Evolutionary conservation across 1,140 invertebrate species (phyloP), one percentile per base, ranked within the genome.

Genomic region (Steinernema khuongi): DNA sequence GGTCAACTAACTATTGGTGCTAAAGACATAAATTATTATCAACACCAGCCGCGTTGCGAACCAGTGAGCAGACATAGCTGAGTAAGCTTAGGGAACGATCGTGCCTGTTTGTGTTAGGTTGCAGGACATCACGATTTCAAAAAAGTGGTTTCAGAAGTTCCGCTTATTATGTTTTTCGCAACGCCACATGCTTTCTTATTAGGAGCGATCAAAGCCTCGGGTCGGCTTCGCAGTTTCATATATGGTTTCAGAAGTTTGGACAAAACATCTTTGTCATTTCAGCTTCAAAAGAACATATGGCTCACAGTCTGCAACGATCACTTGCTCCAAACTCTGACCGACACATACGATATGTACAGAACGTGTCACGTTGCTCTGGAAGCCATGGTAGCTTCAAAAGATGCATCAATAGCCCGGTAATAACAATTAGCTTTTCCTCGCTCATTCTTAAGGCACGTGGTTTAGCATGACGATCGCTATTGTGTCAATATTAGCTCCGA

Each of bases 391-490:
- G 28, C 68, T n/a, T 72, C 68, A 32, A 43, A 68, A 22, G 78
- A 79, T 44, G 22, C 78, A 11, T 70, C 66, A 33, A 74, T 77
- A 33, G 72, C 77, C 32, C 70, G 74, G 74, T 74, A 18, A 76
- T 22, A 41, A 41, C 71, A 19, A 22, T 36, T 1, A 0, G 7
- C n/a, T 70, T 43, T 36, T 28, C 14, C 11, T 17, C 41, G 30
- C 76, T 26, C 60, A 36, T n/a, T 50, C 30, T 30, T 26, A 67
- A 29, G 18, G 28, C 81, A 77, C 80, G 79, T 78, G 22, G 17
- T 76, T 72, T 67, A 87, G 91, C 68, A 92, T 93, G 91, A 91
- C 90, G 43, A 91, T 92, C 18, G 91, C 91, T 1, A 92, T 93
- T 76, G 92, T 91, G 81, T 92, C 91, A 70, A 92, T 92, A 74